Evolutionary conservation across 2,888 invertebrate genomes (phyloP).

Genomic region (Flexamia atlantica): DNA sequence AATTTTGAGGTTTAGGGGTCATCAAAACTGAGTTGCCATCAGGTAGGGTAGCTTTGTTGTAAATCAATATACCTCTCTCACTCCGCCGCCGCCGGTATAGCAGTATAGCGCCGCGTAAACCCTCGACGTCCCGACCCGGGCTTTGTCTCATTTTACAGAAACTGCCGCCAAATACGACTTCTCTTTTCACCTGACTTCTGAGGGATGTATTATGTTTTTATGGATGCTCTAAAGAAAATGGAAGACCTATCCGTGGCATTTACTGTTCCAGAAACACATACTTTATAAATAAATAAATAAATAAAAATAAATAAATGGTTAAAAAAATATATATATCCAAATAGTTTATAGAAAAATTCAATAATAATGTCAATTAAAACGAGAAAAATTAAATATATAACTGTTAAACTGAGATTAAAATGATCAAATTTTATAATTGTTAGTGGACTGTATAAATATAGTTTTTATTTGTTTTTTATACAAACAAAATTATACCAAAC

Average conservation of each 20-base stretch:
- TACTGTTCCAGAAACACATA: too few relatives aligned
- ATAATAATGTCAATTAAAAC: too few relatives aligned
- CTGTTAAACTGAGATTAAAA: too few relatives aligned
- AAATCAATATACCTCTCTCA: constrained; percentile 44
- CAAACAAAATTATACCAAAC: too few relatives aligned
- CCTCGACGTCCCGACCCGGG: background rate
- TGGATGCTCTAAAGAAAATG: constrained; percentile 19
- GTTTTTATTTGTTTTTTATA: too few relatives aligned
- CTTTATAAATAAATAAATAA: too few relatives aligned
- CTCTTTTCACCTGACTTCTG: constrained; percentile 23
- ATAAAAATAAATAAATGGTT: too few relatives aligned
- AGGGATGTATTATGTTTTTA: constrained; percentile 37
- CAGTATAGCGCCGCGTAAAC: constrained; percentile 16
- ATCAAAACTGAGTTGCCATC: constrained; percentile 42
- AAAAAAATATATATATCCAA: too few relatives aligned
- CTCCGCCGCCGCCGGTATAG: constrained; percentile 5
- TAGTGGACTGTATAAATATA: too few relatives aligned
- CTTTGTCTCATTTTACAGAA: constrained; percentile 25
- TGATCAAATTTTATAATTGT: too few relatives aligned
- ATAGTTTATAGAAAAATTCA: too few relatives aligned
- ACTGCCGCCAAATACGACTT: constrained; percentile 39
- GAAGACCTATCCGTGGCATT: background rate
- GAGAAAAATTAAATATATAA: too few relatives aligned
- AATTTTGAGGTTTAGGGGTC: constrained; percentile 23
- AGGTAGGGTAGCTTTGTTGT: constrained; percentile 33